Evolutionary conservation across 2,888 invertebrate species (phyloP).

Genomic region (Volucella bombylans): DNA sequence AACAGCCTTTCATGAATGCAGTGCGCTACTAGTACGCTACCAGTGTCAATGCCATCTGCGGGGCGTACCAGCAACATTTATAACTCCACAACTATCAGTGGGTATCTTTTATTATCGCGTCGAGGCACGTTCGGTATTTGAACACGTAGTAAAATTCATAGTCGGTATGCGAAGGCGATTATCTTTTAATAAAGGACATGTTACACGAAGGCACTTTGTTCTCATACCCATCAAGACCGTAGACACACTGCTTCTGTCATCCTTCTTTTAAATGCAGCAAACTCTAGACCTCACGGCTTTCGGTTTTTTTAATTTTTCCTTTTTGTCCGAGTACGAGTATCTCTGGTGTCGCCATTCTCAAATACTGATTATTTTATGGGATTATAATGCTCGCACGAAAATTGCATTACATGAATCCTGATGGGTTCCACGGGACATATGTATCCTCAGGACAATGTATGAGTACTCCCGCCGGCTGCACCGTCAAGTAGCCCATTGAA

Average conservation of each 20-base stretch:
- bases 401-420: constrained; percentile 62
- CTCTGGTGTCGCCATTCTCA: not conserved
- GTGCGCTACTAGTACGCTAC: not conserved
- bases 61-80: constrained; percentile 61
- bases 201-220: constrained; percentile 65
- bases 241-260: not conserved
- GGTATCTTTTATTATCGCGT: constrained; percentile 68
- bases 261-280: not conserved
- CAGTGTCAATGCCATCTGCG: not conserved
- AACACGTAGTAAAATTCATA: constrained; percentile 74
- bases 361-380: constrained; percentile 64
- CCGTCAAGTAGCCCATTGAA: constrained; percentile 13
- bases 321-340: not conserved
- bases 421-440: constrained; percentile 20
- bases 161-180: constrained; percentile 72
- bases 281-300: not conserved
- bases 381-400: constrained; percentile 65
- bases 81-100: constrained; percentile 44
- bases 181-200: constrained; percentile 74
- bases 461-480: not conserved
- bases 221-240: not conserved
- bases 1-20: constrained; percentile 16
- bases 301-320: constrained; percentile 1
- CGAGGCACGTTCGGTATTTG: constrained; percentile 71
- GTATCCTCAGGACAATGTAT: not conserved